Conservation (phyloP, 1,140 invertebrate genomes). For the Stratiolaelaps scimitus region DNA sequence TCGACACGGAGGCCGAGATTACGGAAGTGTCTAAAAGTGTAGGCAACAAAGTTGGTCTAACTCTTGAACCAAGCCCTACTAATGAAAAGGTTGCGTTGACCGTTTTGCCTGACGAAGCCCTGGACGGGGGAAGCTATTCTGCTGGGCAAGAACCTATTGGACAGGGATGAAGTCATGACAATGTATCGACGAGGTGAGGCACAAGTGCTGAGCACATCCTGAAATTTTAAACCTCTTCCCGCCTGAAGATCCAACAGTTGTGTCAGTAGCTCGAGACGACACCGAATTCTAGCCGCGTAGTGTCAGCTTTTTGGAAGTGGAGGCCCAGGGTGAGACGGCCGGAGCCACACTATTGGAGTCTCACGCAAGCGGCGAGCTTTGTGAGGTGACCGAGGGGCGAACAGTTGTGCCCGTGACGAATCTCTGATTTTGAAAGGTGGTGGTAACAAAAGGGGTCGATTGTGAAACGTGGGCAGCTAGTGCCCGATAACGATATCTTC, state of each 20-base stretch:
- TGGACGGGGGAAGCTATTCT: constrained; percentile 3
- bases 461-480: no score
- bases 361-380: background rate
- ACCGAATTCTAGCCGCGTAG: background rate
- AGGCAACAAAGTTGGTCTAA: background rate
- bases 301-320: background rate
- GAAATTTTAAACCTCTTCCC: background rate
- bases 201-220: background rate
- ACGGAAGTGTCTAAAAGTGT: background rate
- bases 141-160: no score
- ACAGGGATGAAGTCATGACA: no score
- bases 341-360: background rate
- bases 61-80: background rate
- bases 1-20: no score
- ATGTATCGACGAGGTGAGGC: no score
- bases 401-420: no score
- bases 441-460: no score
- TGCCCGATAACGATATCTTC: no score
- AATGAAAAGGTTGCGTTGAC: background rate
- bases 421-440: background rate
- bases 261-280: background rate
- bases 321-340: background rate
- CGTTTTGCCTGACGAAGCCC: background rate
- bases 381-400: background rate
- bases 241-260: background rate